Conservation (phyloP, 2,797 vertebrate species). For the Phataginus tricuspis region DNA sequence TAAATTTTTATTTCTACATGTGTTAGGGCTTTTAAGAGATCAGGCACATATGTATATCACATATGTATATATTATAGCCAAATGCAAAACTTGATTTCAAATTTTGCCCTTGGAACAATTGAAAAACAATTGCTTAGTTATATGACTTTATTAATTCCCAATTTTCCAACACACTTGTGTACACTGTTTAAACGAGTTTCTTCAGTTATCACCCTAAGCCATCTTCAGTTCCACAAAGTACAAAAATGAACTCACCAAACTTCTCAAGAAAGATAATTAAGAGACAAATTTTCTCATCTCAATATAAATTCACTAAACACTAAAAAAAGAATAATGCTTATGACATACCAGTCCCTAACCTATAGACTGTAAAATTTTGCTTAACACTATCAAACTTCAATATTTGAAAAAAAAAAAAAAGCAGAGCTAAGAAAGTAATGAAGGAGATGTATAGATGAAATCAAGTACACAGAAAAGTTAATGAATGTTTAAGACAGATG, state of each 20-base stretch:
- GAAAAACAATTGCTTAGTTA: background rate
- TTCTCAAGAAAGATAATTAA: background rate
- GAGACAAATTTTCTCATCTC: background rate
- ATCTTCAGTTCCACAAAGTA: background rate
- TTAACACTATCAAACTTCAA: background rate
- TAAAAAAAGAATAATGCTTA: background rate
- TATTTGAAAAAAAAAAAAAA: background rate
- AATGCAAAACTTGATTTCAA: slow-evolving; percentile 39
- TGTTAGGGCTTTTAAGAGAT: slow-evolving; percentile 9
- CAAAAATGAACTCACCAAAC: slow-evolving; percentile 6
- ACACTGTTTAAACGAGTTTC: background rate
- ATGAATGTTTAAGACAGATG: background rate
- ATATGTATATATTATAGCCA: background rate
- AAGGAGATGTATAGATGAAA: background rate
- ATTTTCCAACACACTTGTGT: background rate
- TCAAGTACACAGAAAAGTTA: background rate
- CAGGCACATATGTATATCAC: background rate
- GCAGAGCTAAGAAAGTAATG: background rate
- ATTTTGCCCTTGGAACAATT: background rate
- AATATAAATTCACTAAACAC: background rate
- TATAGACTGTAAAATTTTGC: background rate
- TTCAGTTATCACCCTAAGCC: background rate
- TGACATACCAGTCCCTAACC: background rate
- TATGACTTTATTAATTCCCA: background rate
- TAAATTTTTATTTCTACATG: background rate